Conservation (phyloP, 2,113 vertebrate species). For the Upupa epops region DNA sequence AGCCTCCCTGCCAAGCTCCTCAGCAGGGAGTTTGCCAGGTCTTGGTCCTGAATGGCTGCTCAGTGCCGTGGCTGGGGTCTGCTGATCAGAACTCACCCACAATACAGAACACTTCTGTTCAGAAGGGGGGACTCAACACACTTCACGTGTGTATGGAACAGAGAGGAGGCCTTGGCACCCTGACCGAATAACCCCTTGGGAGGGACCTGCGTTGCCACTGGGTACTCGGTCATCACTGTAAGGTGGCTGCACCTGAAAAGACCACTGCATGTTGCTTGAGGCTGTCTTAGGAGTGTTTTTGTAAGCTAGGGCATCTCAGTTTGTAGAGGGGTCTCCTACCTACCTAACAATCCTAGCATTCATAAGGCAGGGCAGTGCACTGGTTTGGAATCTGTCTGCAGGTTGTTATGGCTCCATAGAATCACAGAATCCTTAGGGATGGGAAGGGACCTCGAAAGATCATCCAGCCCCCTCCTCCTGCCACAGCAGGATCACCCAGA, state of each 20-base stretch:
- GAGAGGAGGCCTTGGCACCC: too few species aligned
- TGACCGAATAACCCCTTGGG: accelerated
- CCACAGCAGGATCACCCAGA: too few species aligned
- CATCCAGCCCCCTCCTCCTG: too few species aligned
- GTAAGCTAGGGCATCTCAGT: background rate
- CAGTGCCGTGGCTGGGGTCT: background rate
- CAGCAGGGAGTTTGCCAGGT: background rate
- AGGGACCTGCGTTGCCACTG: accelerated
- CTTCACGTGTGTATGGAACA: too few species aligned
- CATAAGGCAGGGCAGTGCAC: background rate
- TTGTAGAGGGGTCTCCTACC: background rate
- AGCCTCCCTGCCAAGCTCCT: background rate
- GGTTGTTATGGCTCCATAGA: too few species aligned
- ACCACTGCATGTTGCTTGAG: accelerated
- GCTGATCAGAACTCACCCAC: background rate
- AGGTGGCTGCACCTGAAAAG: background rate
- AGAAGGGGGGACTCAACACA: background rate
- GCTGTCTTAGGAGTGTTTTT: background rate
- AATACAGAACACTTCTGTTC: background rate
- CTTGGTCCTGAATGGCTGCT: background rate
- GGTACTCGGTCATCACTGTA: background rate
- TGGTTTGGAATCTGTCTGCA: background rate
- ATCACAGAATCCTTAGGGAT: too few species aligned
- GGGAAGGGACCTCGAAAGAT: too few species aligned
- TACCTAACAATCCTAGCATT: background rate